Base-by-base conservation (phyloP, 1,140 invertebrate genomes). In the Caenorhabditis inopinata region DNA sequence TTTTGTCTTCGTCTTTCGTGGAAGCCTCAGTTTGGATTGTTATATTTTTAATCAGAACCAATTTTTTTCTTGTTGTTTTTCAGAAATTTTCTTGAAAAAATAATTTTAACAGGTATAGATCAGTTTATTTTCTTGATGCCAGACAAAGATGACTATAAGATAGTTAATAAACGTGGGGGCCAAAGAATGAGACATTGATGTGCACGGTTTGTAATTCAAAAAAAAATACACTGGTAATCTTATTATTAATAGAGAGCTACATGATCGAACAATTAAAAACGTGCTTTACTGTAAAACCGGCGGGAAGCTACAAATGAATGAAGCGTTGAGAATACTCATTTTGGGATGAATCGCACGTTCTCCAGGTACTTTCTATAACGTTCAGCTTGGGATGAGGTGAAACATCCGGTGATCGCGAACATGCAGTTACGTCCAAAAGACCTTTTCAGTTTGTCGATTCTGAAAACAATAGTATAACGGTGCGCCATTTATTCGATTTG, bases 391-490 rank as follows among this genome's bases (percentile, higher is more conserved):
- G 45, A 49, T 4, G 74, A 75, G 0, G 74, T 75, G 45, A 75
- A 75, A 23, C 74, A 75, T 9, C 74, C 74, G 7, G 74, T 18
- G 47, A 75, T 75, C 42, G 45, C 32, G 23, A 75, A 48, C 74
- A 75, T 75, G 18, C 74, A 75, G 29, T 75, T 75, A 16, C 74
- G 74, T 18, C 74, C 74, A 32, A 75, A 75, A 1, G 74, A 48
- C 18, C 74, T 47, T 18, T 75, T 75, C 74, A 47, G n/a, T 18
- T 75, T 75, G 25, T 47, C 74, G 2, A 75, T 7, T 47, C 74
- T 75, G 45, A 27, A 75, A 75, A 29, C 14, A 42, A 7, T 42
- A 42, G 38, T 42, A 42, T 42, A 42, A n/a, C n/a, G n/a, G n/a
- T n/a, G n/a, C n/a, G n/a, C n/a, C n/a, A n/a, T n/a, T n/a, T n/a